phyloP scores from a whole-genome alignment of 2,797 vertebrate species.

The Spea hammondii region DNA sequence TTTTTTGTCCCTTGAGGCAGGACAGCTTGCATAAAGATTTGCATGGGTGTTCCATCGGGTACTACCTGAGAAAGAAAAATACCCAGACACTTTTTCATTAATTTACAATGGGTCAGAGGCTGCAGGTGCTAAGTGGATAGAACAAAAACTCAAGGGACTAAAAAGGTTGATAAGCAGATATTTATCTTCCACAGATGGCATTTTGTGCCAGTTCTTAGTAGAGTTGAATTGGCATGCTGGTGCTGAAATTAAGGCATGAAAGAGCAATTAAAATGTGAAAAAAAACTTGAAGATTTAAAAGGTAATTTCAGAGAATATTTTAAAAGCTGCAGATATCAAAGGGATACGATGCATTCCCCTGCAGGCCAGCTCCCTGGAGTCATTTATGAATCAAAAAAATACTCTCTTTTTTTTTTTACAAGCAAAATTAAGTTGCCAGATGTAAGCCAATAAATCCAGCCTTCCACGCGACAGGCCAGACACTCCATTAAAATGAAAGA shows the following conservation, averaged over 20 bases:
- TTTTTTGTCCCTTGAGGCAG: background rate
- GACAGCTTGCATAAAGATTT: no score
- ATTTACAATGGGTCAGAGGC: conserved; percentile 31
- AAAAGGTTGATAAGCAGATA: conserved; percentile 49
- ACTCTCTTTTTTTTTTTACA: conserved; percentile 46
- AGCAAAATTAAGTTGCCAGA: conserved; percentile 61
- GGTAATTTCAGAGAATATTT: conserved; percentile 54
- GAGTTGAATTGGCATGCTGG: conserved; percentile 49
- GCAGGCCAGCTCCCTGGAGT: conserved; percentile 52
- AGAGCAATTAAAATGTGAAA: conserved; percentile 53
- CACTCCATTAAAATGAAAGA: conserved; percentile 70
- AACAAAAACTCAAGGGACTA: conserved; percentile 39
- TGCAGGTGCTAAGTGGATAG: conserved; percentile 37
- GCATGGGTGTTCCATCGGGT: background rate
- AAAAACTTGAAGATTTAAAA: conserved; percentile 51
- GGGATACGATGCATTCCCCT: conserved; percentile 52
- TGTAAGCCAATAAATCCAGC: conserved; percentile 64
- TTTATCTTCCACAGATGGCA: conserved; percentile 52
- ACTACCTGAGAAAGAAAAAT: background rate
- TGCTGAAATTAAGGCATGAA: conserved; percentile 52
- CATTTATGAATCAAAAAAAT: conserved; percentile 52
- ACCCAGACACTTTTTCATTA: conserved; percentile 21
- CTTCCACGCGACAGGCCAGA: conserved; percentile 61
- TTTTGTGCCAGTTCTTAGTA: conserved; percentile 49
- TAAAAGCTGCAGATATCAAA: conserved; percentile 54